phyloP scores from a whole-genome alignment of 2,888 invertebrate genomes.

The Pristionchus japonicus region DNA sequence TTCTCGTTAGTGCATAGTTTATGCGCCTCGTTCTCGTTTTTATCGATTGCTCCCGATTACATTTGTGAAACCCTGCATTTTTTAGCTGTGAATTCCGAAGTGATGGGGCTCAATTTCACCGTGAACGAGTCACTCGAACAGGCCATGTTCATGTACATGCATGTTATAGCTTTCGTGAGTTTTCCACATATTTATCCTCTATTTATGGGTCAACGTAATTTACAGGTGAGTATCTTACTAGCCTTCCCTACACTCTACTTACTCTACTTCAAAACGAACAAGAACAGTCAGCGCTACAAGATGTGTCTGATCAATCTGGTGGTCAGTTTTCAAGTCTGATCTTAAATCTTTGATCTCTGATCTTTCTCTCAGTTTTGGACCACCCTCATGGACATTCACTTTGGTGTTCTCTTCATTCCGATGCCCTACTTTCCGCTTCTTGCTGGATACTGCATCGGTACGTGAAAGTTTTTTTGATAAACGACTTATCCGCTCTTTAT shows the following conservation, averaged over 20 bases:
- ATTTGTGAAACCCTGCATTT: too few relatives aligned
- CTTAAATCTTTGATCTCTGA: not conserved
- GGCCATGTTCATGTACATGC: not conserved
- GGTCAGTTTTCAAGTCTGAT: too few relatives aligned
- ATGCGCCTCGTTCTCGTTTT: too few relatives aligned
- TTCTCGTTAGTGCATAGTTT: not conserved
- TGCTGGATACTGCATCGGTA: not conserved
- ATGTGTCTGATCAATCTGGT: not conserved
- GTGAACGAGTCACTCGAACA: not conserved
- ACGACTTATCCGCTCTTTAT: too few relatives aligned
- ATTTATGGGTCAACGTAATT: too few relatives aligned
- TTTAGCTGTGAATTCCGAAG: too few relatives aligned
- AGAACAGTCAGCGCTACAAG: conserved; percentile 2
- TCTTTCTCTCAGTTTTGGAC: not conserved
- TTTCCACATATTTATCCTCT: too few relatives aligned
- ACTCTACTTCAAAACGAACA: not conserved
- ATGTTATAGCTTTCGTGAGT: not conserved
- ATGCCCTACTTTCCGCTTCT: not conserved
- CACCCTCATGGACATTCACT: not conserved
- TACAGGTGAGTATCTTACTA: not conserved
- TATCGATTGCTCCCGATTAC: too few relatives aligned
- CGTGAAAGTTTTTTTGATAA: not conserved
- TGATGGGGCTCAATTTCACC: not conserved
- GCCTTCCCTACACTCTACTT: not conserved
- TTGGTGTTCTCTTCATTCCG: not conserved